These are phyloP conservation scores for Decapterus maruadsi DNA, from an alignment of 2,797 vertebrate genomes.

Conservation along the genomic window DNA sequence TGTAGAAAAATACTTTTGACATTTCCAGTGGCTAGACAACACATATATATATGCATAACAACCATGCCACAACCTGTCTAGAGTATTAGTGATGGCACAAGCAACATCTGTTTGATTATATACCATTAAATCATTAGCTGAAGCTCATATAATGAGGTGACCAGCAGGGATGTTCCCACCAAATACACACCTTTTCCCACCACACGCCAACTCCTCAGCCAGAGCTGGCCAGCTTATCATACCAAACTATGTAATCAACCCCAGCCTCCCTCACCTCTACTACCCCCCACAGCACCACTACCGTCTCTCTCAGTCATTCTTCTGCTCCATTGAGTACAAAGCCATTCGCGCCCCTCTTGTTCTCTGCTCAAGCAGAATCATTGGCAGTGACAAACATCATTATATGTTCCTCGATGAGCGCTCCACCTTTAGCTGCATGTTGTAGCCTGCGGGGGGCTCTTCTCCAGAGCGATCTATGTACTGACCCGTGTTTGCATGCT, in stretches of 20 bases:
- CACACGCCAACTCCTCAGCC: constrained; percentile 10
- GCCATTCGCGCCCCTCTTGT: constrained; percentile 67
- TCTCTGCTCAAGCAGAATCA: constrained; percentile 78
- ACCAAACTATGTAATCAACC: constrained; percentile 38
- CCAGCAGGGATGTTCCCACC: constrained; percentile 8
- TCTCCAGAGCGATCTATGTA: constrained; percentile 67
- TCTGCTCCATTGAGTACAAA: constrained; percentile 77
- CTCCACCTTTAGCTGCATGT: constrained; percentile 75
- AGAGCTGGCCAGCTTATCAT: constrained; percentile 10
- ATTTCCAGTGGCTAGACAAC: constrained; percentile 2
- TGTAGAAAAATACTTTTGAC: constrained; percentile 14
- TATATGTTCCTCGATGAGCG: constrained; percentile 72
- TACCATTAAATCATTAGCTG: constrained; percentile 49
- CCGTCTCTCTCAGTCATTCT: constrained; percentile 68
- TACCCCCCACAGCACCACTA: constrained; percentile 7
- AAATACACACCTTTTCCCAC: constrained; percentile 25
- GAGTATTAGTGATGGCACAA: constrained; percentile 3
- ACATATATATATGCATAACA: background rate
- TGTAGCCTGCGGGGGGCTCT: constrained; percentile 63
- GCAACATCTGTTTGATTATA: constrained; percentile 60
- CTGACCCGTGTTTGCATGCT: constrained; percentile 66
- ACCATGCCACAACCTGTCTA: constrained; percentile 10
- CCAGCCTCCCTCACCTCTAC: background rate
- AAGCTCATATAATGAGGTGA: constrained; percentile 48
- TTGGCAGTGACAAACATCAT: constrained; percentile 79